Base-by-base conservation (phyloP, 1,140 invertebrate genomes). In the Streblospio benedicti region DNA sequence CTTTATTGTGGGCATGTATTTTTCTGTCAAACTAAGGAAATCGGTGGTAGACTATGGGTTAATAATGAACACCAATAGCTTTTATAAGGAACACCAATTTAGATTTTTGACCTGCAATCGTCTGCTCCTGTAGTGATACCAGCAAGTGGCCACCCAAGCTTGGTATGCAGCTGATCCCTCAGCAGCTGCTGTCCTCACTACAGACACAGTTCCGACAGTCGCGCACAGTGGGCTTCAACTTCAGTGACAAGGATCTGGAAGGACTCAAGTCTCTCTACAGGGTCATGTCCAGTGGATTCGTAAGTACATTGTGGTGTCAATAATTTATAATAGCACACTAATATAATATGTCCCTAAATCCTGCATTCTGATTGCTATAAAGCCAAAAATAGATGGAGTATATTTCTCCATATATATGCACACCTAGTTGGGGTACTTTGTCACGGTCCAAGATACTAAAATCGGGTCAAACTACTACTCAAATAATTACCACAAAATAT, bases 151-250 rank as follows among this genome's bases (percentile, higher is more conserved):
- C 93, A 2, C 83, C 83, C 55, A 93, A 93, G 74, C 74, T 97
- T 12, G 84, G 91, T 43, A 93, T 96, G 88, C 91, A 95, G 72
- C 72, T 95, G 52, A 90, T 97, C 85, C 92, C 92, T 0, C 92
- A 92, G 72, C 85, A 87, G 66, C 77, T 96, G 45, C 81, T 96
- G 0, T 91, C 91, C 73, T 47, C 66, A 14, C 65, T 76, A 35
- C 67, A 70, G 49, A 55, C 63, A 38, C 60, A 71, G 56, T 74
- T 74, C 59, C 67, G 65, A 51, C 88, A 91, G 78, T 88, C 89
- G 23, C 89, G 90, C 69, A 90, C 88, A 2, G 89, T 93, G 47
- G 77, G 88, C 5, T 91, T 91, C 75, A 86, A 91, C 77, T 79
- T 78, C 56, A 44, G 57, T 20, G 68, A 70, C 41, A 84, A 85